Percentiles rank a stretch among this genome's conserved stretches.
phyloP scores from a whole-genome alignment of 2,797 vertebrate genomes.

The Caiman crocodilus region DNA sequence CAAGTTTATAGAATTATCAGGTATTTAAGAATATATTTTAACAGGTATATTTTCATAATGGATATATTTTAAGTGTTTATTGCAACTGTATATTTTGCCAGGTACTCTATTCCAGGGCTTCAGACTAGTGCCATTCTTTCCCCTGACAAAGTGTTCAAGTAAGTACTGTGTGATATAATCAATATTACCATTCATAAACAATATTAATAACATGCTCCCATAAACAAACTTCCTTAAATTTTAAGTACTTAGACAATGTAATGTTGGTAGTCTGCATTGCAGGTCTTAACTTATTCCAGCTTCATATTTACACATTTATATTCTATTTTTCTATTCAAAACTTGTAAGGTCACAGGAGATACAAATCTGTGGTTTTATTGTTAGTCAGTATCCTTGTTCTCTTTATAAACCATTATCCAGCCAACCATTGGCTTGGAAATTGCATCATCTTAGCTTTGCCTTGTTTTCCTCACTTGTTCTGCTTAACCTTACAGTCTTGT shows the following conservation, averaged over 20 bases:
- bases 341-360: no score
- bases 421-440: background rate
- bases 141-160: background rate
- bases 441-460: background rate
- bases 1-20: conserved; percentile 11
- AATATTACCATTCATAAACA: conserved; percentile 37
- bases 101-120: background rate
- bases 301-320: accelerated
- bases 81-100: background rate
- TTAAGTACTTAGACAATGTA: background rate
- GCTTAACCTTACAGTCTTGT: background rate
- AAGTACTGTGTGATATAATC: background rate
- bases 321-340: background rate
- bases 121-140: background rate
- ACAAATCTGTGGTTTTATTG: background rate
- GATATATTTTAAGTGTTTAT: conserved; percentile 12
- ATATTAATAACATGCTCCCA: background rate
- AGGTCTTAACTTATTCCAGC: background rate
- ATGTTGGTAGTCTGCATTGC: background rate
- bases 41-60: conserved; percentile 11
- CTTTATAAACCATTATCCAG: background rate
- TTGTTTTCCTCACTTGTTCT: background rate
- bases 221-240: background rate
- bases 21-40: conserved; percentile 64
- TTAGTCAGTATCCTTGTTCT: accelerated